phyloP scores from a whole-genome alignment of 2,797 vertebrate species.

The Cyprinella venusta region DNA sequence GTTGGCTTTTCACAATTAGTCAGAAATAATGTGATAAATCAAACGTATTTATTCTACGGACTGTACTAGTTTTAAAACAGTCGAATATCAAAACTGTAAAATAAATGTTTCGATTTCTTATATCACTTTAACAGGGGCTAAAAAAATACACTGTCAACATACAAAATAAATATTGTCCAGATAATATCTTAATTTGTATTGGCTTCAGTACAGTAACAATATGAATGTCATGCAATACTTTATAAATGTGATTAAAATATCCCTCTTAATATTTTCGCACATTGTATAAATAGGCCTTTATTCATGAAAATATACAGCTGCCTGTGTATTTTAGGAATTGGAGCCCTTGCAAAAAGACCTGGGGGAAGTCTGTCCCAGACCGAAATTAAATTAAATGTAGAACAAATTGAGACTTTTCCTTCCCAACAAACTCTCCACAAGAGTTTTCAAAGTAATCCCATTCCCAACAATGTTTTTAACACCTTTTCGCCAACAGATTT shows the following conservation, averaged over 20 bases:
- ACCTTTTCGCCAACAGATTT: background rate
- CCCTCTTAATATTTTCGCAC: background rate
- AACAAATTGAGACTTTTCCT: background rate
- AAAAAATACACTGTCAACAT: background rate
- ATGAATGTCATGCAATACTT: background rate
- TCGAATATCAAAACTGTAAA: too few species aligned
- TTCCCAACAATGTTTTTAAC: too few species aligned
- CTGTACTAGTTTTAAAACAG: background rate
- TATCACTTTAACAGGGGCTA: background rate
- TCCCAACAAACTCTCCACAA: background rate
- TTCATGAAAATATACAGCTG: background rate
- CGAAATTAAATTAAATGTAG: background rate
- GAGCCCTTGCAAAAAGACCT: background rate
- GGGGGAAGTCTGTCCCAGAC: background rate
- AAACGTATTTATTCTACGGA: background rate
- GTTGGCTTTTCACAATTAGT: background rate
- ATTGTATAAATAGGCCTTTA: background rate
- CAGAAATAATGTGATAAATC: background rate
- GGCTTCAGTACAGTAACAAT: conserved; percentile 7
- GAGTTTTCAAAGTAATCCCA: background rate
- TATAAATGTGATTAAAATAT: background rate
- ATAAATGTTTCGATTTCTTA: background rate
- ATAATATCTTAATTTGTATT: background rate
- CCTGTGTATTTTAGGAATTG: background rate
- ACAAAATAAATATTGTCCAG: background rate